Conservation (phyloP, 2,797 vertebrate genomes). For the Choloepus didactylus region DNA sequence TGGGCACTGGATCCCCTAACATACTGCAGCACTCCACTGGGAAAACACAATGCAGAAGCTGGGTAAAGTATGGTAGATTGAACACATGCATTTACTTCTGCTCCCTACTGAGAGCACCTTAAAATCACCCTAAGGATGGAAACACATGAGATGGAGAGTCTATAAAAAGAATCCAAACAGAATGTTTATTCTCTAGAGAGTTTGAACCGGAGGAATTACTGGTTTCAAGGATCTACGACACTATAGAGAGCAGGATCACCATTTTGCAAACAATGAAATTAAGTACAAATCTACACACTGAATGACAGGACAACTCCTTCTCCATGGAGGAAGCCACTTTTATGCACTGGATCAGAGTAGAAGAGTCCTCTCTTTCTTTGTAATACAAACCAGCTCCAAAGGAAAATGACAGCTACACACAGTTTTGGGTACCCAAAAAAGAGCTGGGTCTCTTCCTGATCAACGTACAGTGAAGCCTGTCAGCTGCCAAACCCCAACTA, state of each 20-base stretch:
- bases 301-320: not conserved
- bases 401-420: not conserved
- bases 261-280: not conserved
- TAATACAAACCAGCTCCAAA: not conserved
- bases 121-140: not conserved
- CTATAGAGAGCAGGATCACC: not conserved
- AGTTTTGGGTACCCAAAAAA: not conserved
- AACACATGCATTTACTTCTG: not conserved
- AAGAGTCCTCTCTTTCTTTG: not conserved
- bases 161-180: not conserved
- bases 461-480: not conserved
- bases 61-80: not conserved
- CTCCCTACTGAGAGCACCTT: not conserved
- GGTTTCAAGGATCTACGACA: not conserved
- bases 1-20: not conserved
- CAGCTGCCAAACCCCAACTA: not conserved
- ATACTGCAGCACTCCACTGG: not conserved
- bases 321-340: not conserved
- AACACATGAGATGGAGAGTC: not conserved
- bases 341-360: not conserved
- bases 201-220: not conserved
- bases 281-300: not conserved
- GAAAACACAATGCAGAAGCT: not conserved
- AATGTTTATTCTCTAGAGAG: not conserved
- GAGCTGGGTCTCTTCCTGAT: not conserved